These are phyloP conservation scores for Ameiurus melas DNA, from an alignment of 2,113 vertebrate genomes.

Conservation along the genomic window DNA sequence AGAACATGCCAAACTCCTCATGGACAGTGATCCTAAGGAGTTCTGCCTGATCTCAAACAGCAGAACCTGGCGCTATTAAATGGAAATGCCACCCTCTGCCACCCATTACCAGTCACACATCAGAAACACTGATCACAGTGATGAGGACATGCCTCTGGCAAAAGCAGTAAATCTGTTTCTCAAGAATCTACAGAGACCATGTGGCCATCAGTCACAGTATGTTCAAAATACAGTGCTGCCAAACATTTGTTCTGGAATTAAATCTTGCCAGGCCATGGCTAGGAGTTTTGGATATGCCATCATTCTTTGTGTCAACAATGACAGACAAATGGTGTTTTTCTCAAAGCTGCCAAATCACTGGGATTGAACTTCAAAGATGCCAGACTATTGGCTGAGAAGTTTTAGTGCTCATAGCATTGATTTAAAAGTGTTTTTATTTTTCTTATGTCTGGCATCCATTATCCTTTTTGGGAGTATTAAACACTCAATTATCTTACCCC, in stretches of 20 bases:
- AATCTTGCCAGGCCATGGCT: conserved; percentile 13
- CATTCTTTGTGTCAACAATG: conserved; percentile 33
- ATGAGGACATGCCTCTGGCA: not conserved
- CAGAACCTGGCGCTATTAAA: not conserved
- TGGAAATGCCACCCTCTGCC: not conserved
- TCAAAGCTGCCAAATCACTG: conserved; percentile 26
- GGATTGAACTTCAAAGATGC: conserved; percentile 26
- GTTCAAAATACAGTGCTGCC: conserved; percentile 15
- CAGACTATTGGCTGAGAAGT: conserved; percentile 25
- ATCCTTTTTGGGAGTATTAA: not conserved
- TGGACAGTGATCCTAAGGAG: not conserved
- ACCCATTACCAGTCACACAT: not conserved
- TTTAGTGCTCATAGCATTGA: not conserved
- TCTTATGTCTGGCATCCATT: not conserved
- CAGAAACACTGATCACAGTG: not conserved
- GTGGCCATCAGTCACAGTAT: conserved; percentile 17
- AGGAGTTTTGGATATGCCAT: conserved; percentile 13
- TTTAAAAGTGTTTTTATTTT: not conserved
- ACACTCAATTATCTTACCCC: not conserved
- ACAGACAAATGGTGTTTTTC: conserved; percentile 33
- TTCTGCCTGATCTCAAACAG: not conserved
- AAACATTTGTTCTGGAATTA: conserved; percentile 33
- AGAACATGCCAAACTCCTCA: not conserved
- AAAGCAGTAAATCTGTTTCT: not conserved
- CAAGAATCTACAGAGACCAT: not conserved